Percentiles rank a stretch among this genome's conserved stretches.
phyloP scores from a whole-genome alignment of 2,888 invertebrate genomes.

The Cybosia mesomella region DNA sequence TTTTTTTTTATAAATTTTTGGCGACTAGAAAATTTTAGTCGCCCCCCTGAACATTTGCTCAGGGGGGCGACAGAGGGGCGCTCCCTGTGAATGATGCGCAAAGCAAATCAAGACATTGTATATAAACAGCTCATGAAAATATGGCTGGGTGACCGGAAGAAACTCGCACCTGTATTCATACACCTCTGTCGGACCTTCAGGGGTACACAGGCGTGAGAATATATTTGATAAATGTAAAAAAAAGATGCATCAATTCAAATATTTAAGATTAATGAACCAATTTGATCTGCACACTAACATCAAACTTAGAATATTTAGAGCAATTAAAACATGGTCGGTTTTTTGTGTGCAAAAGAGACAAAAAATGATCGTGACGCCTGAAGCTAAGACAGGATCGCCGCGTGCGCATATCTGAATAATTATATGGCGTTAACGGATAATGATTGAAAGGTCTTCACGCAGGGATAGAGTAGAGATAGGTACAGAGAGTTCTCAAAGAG shows the following conservation, averaged over 20 bases:
- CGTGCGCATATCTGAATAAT: slow-evolving; percentile 83
- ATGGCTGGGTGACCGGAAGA: neutral
- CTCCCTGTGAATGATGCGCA: no score
- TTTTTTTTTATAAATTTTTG: no score
- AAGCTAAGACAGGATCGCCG: slow-evolving; percentile 70
- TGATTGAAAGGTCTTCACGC: slow-evolving; percentile 83
- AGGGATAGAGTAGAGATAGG: slow-evolving; percentile 53
- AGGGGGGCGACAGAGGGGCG: no score
- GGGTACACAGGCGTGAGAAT: neutral
- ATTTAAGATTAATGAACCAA: slow-evolving; percentile 43
- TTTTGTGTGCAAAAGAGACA: slow-evolving; percentile 52
- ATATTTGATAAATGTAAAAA: neutral
- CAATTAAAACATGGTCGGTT: slow-evolving; percentile 77
- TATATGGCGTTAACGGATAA: slow-evolving; percentile 78
- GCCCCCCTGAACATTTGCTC: no score
- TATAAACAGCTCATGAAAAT: no score
- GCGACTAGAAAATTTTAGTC: no score
- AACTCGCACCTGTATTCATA: neutral
- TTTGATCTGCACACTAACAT: slow-evolving; percentile 51
- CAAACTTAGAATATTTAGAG: slow-evolving; percentile 64
- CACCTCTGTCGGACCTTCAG: neutral
- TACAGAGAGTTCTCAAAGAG: slow-evolving; percentile 32
- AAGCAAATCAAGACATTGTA: no score
- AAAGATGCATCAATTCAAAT: slow-evolving; percentile 12
- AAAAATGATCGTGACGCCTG: slow-evolving; percentile 67